Evolutionary conservation across 2,113 vertebrate genomes (phyloP), one percentile per base, ranked within the genome.

Genomic region (Elanus axillaris): DNA sequence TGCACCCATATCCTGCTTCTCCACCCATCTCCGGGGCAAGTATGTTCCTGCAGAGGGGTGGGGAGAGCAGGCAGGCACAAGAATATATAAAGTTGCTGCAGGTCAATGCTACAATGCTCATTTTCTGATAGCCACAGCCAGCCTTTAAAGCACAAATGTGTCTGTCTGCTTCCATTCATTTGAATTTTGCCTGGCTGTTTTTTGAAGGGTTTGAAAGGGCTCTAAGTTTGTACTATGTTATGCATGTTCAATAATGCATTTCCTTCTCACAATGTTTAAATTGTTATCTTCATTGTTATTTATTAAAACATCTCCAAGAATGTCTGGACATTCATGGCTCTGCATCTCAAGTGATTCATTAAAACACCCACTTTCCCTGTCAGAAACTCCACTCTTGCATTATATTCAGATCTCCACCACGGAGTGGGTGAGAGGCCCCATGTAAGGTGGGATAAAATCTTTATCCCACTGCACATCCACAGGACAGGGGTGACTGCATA

Each of bases 201-300:
- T 80, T 15, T 83, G 85, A 95, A 92, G 75, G 90, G 71, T 78
- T 85, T 92, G 71, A 88, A 93, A 93, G 52, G 59, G n/a, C 85
- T 96, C 62, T 69, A 42, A 66, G 53, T 85, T 96, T 88, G 81
- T 79, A 32, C 81, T 56, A 55, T 53, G 91, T 83, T 96, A 80
- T 86, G 92, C 92, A 67, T 93, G 88, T 92, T 95, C 92, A 96
- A 93, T 96, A 95, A 96, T 96, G 92, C 92, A 96, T 97, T 95
- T 94, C 78, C 90, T 96, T 63, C 92, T 90, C 85, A 27, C 88
- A 52, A 9, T 83, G 90, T 94, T 97, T 93, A 94, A 96, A 94
- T 90, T 64, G 85, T 95, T 96, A 94, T 96, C 94, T 95, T 97
- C 96, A 88, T 80, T 96, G 95, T 95, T 96, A 95, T 96, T 97